Evolutionary conservation across 2,113 vertebrate species (phyloP).

Genomic region (Mobula hypostoma): DNA sequence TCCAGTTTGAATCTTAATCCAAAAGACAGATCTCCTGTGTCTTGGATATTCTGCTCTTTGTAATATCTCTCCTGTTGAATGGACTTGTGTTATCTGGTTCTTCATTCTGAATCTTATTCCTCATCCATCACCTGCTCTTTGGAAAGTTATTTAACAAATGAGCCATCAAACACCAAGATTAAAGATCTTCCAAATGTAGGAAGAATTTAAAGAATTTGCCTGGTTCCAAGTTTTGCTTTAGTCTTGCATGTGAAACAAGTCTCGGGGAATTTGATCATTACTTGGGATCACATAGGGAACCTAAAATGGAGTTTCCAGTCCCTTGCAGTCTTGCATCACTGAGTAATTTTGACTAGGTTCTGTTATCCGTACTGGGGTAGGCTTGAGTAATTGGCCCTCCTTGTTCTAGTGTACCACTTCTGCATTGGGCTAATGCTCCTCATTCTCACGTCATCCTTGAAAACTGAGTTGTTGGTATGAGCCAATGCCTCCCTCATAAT

Average conservation of each 20-base stretch:
- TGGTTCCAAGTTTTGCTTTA: background rate
- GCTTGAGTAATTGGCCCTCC: background rate
- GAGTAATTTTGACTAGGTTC: background rate
- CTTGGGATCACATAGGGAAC: background rate
- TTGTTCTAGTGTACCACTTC: background rate
- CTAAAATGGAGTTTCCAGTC: background rate
- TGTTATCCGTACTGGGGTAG: background rate
- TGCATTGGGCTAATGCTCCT: background rate
- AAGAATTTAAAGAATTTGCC: background rate
- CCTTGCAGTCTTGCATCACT: background rate
- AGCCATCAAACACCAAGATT: background rate
- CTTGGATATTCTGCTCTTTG: background rate
- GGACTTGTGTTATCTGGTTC: too few relatives aligned
- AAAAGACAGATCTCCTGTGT: too few relatives aligned
- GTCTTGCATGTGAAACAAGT: background rate
- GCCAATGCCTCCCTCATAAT: background rate
- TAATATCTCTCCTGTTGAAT: background rate
- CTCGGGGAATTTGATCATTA: background rate
- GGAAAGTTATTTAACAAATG: background rate
- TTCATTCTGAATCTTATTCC: background rate
- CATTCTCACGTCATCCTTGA: background rate
- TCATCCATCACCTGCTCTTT: background rate
- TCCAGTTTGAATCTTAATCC: background rate
- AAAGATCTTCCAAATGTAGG: background rate
- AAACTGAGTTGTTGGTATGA: background rate